A percentile compares a stretch with the other conserved stretches of the same genome.
phyloP scores from a whole-genome alignment of 1,140 invertebrate species.

The Whitmania pigra region DNA sequence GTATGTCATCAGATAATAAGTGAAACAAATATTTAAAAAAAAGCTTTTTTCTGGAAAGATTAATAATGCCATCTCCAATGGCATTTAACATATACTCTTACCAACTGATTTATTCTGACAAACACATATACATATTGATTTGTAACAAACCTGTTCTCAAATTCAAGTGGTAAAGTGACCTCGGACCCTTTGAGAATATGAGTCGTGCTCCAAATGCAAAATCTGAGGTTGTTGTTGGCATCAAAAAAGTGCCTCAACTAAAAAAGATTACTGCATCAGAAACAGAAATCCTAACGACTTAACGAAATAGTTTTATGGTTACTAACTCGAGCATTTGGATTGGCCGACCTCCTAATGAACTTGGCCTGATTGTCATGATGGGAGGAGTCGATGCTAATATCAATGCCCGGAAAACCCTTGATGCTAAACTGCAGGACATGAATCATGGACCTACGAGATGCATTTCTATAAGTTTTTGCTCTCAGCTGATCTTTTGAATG shows the following conservation, averaged over 20 bases:
- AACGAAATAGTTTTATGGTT: conserved; percentile 14
- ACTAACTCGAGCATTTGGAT: conserved; percentile 69
- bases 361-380: conserved; percentile 83
- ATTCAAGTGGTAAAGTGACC: conserved; percentile 63
- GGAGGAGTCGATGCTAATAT: conserved; percentile 75
- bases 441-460: neutral
- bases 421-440: neutral
- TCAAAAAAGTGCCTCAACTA: conserved; percentile 69
- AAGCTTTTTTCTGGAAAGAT: too few species aligned
- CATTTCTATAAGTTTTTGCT: too few species aligned
- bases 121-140: too few species aligned
- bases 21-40: too few species aligned
- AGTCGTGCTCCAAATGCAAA: conserved; percentile 66
- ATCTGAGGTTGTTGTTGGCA: conserved; percentile 65
- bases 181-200: conserved; percentile 70
- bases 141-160: conserved; percentile 28
- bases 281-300: conserved; percentile 20
- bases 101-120: too few species aligned
- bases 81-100: too few species aligned
- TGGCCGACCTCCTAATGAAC: conserved; percentile 78
- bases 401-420: conserved; percentile 48
- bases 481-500: too few species aligned
- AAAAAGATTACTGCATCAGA: conserved; percentile 33
- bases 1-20: too few species aligned
- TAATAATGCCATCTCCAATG: too few species aligned